Conservation (phyloP, 30 jellyfish, hydroid and myxozoan genomes). For the Aurelia sp. region DNA sequence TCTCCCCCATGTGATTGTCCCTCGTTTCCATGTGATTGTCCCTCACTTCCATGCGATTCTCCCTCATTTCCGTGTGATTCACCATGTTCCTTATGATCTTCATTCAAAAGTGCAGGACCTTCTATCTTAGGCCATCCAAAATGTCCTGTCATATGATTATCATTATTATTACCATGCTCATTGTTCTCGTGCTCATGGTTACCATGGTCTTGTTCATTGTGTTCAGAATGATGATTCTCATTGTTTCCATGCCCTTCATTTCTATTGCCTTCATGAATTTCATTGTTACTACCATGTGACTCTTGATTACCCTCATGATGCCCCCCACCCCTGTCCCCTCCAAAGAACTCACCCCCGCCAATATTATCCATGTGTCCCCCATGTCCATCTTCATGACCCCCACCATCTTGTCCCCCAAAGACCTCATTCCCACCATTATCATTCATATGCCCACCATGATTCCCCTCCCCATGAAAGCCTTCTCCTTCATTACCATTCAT, state of each 20-base stretch:
- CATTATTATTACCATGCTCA: constrained; percentile 4
- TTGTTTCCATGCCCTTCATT: background rate
- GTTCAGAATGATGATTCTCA: background rate
- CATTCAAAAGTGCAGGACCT: constrained; percentile 22
- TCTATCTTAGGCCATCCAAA: constrained; percentile 28
- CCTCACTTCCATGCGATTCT: background rate
- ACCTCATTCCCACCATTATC: background rate
- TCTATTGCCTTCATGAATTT: background rate
- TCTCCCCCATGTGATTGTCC: background rate
- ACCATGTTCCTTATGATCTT: background rate
- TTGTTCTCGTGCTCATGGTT: background rate
- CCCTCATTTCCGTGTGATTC: background rate
- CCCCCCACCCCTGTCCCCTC: constrained; percentile 3
- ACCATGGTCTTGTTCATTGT: background rate
- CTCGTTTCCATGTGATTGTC: background rate
- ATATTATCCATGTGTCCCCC: background rate
- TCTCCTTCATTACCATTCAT: background rate
- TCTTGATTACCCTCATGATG: background rate
- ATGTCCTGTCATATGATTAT: constrained; percentile 22
- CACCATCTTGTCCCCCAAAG: background rate
- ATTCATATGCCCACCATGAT: background rate
- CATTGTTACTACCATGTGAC: constrained; percentile 5
- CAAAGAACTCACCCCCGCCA: background rate
- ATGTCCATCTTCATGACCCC: background rate
- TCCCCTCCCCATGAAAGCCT: background rate